Base-by-base conservation (phyloP, 1,140 invertebrate genomes). In the Anastatus disparis region DNA sequence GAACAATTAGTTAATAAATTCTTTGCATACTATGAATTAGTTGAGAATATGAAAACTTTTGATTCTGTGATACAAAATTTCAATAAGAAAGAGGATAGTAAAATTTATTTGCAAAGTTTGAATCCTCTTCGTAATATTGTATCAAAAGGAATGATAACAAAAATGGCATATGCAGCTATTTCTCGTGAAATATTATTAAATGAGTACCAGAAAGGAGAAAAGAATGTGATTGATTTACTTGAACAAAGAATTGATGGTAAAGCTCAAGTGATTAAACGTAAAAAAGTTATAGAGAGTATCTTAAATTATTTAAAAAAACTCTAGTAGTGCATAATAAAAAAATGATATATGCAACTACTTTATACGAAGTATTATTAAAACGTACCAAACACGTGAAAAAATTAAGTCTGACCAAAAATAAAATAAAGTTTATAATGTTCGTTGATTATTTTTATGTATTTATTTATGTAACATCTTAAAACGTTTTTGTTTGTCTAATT, bases 1-100 rank as follows among this genome's bases (percentile, higher is more conserved):
- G 26, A 59, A 40, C n/a, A 59, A 38, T 63, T 62, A 63, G 13
- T 70, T 56, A 24, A 70, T 55, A 15, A 27, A 4, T 55, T 46
- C 35, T 27, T 55, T 9, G 48, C 22, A 53, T 35, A 61, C 9
- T 6, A 31, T 20, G 22, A 52, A 22, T 26, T 52, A 52, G 15
- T 64, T 12, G 15, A 53, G 1, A 53, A n/a, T 29, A 1, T 27
- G 29, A 29, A 53, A 29, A 53, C 52, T 53, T 1, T 53, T 53
- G 10, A 53, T 29, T n/a, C n/a, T 53, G 3, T 53, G 3, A 13
- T 27, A 29, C n/a, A 53, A 27, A 53, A 29, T 53, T n/a, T n/a
- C n/a, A n/a, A n/a, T n/a, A n/a, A 1, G 3, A 53, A 53, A 8
- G n/a, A 53, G 17, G 17, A 27, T 4, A 53, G 27, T 15, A 7